Conservation (phyloP, 2,797 vertebrate species). For the Cottoperca gobio region DNA sequence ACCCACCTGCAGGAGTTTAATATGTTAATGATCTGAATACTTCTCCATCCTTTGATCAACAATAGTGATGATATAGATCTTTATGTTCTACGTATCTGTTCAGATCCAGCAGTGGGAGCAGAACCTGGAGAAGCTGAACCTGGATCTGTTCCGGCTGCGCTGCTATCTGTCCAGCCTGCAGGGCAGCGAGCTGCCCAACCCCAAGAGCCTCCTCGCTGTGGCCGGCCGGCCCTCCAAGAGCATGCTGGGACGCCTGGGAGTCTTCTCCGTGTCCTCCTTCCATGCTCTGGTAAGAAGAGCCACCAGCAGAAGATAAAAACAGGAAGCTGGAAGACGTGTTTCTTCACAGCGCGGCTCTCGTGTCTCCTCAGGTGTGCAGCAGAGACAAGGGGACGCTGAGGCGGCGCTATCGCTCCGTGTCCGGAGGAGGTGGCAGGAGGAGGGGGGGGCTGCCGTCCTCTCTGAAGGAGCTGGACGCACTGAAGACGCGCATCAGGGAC, state of each 20-base stretch:
- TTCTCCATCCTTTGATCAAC: too few species aligned
- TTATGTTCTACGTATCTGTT: background rate
- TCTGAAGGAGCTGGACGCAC: slow-evolving; percentile 88
- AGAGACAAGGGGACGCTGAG: slow-evolving; percentile 88
- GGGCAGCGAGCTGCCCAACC: slow-evolving; percentile 94
- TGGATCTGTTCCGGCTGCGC: slow-evolving; percentile 92
- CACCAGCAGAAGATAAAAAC: too few species aligned
- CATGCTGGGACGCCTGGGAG: slow-evolving; percentile 89
- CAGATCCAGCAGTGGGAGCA: slow-evolving; percentile 96
- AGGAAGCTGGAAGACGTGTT: too few species aligned
- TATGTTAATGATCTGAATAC: too few species aligned
- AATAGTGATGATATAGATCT: too few species aligned
- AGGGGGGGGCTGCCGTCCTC: slow-evolving; percentile 91
- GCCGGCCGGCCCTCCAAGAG: slow-evolving; percentile 92
- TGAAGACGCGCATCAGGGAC: slow-evolving; percentile 84
- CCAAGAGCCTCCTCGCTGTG: slow-evolving; percentile 91
- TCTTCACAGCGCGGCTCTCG: too few species aligned
- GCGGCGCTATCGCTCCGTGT: slow-evolving; percentile 84
- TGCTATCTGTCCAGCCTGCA: slow-evolving; percentile 95
- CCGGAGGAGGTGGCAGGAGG: slow-evolving; percentile 82
- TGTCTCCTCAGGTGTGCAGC: slow-evolving; percentile 88
- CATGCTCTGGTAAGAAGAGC: slow-evolving; percentile 93
- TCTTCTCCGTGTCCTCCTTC: slow-evolving; percentile 95
- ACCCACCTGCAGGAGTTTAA: too few species aligned
- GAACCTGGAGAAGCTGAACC: slow-evolving; percentile 95